phyloP scores from a whole-genome alignment of 2,797 vertebrate species.

The Anguilla pacifica region DNA sequence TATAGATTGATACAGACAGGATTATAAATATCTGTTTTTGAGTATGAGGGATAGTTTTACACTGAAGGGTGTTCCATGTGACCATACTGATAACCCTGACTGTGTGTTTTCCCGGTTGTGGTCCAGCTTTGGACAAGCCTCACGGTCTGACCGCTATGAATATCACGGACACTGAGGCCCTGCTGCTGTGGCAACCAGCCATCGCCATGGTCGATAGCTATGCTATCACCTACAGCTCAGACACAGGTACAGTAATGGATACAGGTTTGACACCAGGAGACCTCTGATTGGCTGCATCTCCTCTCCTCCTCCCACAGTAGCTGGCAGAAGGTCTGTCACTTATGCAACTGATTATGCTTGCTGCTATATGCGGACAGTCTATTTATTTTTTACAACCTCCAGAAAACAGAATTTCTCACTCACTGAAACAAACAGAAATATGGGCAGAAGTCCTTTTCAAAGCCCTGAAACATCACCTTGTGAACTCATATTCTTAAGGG shows the following conservation, averaged over 20 bases:
- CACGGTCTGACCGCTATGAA: slow-evolving; percentile 84
- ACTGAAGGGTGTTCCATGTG: neutral
- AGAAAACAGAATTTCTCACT: neutral
- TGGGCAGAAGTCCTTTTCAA: neutral
- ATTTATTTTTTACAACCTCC: neutral
- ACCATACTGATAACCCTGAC: neutral
- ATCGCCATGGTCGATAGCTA: slow-evolving; percentile 91
- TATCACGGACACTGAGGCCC: slow-evolving; percentile 85
- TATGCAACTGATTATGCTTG: neutral
- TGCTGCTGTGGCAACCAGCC: slow-evolving; percentile 91
- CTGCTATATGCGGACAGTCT: neutral
- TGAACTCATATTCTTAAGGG: neutral
- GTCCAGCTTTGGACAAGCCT: slow-evolving; percentile 88
- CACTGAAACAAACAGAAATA: neutral
- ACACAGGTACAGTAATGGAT: slow-evolving; percentile 72
- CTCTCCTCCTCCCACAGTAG: neutral
- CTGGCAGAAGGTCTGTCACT: neutral
- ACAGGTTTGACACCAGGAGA: neutral
- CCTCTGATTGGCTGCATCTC: slow-evolving; percentile 5
- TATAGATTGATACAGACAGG: neutral
- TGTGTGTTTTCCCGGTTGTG: neutral
- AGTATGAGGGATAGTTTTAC: no score
- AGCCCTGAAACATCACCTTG: neutral
- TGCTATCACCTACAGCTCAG: slow-evolving; percentile 84
- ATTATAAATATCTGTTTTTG: no score